A percentile compares a stretch with the other conserved stretches of the same genome.
Evolutionary conservation across 1,140 invertebrate species (phyloP).

Genomic region (Pectinophora gossypiella): DNA sequence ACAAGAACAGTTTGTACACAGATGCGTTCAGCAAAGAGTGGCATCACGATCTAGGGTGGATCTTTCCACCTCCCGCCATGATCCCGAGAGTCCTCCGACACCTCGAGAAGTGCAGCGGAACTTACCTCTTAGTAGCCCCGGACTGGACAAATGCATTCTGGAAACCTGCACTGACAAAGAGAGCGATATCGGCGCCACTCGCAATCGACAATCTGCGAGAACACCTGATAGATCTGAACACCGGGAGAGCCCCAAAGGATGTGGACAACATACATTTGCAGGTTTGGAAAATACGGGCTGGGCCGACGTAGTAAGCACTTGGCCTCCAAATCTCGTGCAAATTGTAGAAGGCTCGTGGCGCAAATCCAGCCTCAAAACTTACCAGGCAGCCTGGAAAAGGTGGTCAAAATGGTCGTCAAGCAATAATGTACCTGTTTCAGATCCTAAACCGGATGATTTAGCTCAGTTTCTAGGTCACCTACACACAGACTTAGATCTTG

Average conservation of each 20-base stretch:
- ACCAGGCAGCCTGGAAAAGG: constrained; percentile 13
- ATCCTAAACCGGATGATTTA: neutral
- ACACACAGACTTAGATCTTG: neutral
- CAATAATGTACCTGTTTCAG: neutral
- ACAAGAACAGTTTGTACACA: constrained; percentile 21
- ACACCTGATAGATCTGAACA: constrained; percentile 16
- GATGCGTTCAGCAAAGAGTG: constrained; percentile 30
- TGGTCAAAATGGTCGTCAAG: constrained; percentile 14
- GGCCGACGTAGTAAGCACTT: neutral
- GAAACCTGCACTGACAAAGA: constrained; percentile 18
- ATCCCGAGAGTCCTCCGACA: constrained; percentile 23
- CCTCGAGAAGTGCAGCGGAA: constrained; percentile 5
- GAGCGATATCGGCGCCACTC: constrained; percentile 13
- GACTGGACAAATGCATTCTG: constrained; percentile 29
- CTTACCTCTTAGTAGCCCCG: constrained; percentile 22
- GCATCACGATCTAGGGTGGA: constrained; percentile 25
- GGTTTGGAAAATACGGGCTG: constrained; percentile 22
- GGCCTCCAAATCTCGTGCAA: constrained; percentile 10
- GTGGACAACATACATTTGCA: constrained; percentile 13
- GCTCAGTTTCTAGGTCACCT: neutral
- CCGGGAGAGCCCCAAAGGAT: constrained; percentile 14
- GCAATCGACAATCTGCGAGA: constrained; percentile 13
- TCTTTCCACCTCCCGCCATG: constrained; percentile 30
- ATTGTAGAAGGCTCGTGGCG: constrained; percentile 15
- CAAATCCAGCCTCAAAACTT: constrained; percentile 15